phyloP scores from a whole-genome alignment of 2,888 invertebrate genomes.

The Acronicta psi region DNA sequence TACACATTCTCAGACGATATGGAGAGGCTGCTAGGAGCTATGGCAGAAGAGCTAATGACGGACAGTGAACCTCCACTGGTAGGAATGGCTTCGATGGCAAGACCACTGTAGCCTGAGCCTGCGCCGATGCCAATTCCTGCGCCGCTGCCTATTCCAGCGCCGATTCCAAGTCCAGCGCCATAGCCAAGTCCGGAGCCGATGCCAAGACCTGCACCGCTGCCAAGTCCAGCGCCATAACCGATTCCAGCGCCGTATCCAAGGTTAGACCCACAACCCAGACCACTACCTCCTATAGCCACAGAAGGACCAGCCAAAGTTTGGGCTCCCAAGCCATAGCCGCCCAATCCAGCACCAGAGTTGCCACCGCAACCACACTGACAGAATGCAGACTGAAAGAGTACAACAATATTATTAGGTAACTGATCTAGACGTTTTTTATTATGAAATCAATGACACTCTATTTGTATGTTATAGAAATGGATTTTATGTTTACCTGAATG shows the following conservation, averaged over 20 bases:
- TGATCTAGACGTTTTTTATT: too few relatives aligned
- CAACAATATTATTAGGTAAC: not conserved
- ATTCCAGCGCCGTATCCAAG: constrained; percentile 3
- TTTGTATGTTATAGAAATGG: too few relatives aligned
- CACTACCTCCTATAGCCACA: not conserved
- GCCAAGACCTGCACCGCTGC: constrained; percentile 1
- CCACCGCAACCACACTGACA: constrained; percentile 18
- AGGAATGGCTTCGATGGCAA: constrained; percentile 18
- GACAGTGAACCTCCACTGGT: constrained; percentile 45
- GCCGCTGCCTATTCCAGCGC: constrained; percentile 5
- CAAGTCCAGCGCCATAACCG: constrained; percentile 3
- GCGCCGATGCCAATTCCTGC: constrained; percentile 5
- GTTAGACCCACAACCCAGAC: constrained; percentile 6
- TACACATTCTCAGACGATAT: constrained; percentile 47
- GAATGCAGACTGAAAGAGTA: constrained; percentile 26
- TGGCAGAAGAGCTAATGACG: constrained; percentile 29
- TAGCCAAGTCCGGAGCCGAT: constrained; percentile 6
- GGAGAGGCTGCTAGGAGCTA: constrained; percentile 40
- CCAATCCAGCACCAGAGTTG: constrained; percentile 1
- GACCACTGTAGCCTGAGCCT: not conserved
- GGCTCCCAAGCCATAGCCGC: constrained; percentile 26
- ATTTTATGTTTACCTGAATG: constrained; percentile 24
- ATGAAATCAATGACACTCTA: too few relatives aligned
- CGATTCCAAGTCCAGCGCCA: constrained; percentile 2
- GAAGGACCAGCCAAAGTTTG: not conserved